Evolutionary conservation across 2,888 invertebrate genomes (phyloP).

Genomic region (Strigamia maritima): DNA sequence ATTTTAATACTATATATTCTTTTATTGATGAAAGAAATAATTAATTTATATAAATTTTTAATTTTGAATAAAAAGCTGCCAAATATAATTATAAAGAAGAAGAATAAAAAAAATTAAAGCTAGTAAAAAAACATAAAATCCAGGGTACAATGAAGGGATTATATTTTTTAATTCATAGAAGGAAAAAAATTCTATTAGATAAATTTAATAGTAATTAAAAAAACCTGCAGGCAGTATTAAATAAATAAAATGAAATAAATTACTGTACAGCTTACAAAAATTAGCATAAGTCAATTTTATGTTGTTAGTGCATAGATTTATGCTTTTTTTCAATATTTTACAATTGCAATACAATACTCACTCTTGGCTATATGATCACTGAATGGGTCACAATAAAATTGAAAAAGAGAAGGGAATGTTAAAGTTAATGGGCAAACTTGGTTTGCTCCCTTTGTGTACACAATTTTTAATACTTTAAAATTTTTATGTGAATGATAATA

Average conservation of each 20-base stretch:
- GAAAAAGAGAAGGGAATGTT: not conserved
- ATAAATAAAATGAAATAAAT: not conserved
- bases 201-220: not conserved
- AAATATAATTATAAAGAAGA: not conserved
- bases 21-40: not conserved
- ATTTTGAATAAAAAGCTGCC: not conserved
- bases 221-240: constrained; percentile 3
- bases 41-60: not conserved
- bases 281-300: not conserved
- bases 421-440: not conserved
- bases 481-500: not conserved
- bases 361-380: not conserved
- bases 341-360: not conserved
- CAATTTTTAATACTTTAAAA: not conserved
- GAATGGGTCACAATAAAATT: not conserved
- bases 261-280: not conserved
- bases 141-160: constrained; percentile 2
- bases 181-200: not conserved
- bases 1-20: not conserved
- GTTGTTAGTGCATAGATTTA: not conserved
- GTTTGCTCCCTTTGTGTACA: not conserved
- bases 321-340: not conserved
- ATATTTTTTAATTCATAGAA: not conserved
- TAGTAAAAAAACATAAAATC: not conserved
- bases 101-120: not conserved